Conservation (phyloP, 2,888 invertebrate genomes). For the Pherbina coryleti region DNA sequence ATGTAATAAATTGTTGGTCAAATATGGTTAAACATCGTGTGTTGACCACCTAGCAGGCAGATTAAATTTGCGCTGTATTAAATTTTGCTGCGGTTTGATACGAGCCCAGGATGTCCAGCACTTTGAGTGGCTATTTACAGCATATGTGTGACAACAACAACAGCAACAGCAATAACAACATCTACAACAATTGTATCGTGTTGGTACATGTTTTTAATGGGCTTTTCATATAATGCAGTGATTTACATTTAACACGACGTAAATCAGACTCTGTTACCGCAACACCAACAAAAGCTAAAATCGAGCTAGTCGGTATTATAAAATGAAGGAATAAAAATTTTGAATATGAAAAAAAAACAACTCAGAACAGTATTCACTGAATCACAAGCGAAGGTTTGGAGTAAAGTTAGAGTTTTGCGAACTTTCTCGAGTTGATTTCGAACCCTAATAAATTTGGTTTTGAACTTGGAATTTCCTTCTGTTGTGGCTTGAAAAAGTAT, state of each 20-base stretch:
- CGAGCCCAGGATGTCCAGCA: background rate
- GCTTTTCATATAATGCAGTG: constrained; percentile 55
- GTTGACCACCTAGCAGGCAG: constrained; percentile 21
- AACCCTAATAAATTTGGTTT: too few species aligned
- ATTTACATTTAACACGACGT: constrained; percentile 62
- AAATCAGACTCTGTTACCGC: constrained; percentile 54
- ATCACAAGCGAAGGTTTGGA: too few species aligned
- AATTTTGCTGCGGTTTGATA: background rate
- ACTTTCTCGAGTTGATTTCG: too few species aligned
- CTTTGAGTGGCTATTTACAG: background rate
- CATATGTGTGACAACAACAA: background rate
- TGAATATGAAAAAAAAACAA: background rate
- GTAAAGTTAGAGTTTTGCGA: too few species aligned
- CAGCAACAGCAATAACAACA: constrained; percentile 16
- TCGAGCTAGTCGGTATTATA: constrained; percentile 12
- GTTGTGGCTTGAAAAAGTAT: too few species aligned
- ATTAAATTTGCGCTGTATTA: constrained; percentile 29
- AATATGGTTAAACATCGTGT: constrained; percentile 27
- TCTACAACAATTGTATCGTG: constrained; percentile 20
- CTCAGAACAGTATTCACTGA: too few species aligned
- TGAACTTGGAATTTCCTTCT: too few species aligned
- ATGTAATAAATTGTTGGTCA: constrained; percentile 39
- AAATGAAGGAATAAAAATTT: background rate
- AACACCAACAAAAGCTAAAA: constrained; percentile 33
- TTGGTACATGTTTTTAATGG: constrained; percentile 49